A percentile compares a stretch with the other conserved stretches of the same genome.
phyloP scores from a whole-genome alignment of 35 echinoderm and acorn worm genomes.

The Acanthaster planci region DNA sequence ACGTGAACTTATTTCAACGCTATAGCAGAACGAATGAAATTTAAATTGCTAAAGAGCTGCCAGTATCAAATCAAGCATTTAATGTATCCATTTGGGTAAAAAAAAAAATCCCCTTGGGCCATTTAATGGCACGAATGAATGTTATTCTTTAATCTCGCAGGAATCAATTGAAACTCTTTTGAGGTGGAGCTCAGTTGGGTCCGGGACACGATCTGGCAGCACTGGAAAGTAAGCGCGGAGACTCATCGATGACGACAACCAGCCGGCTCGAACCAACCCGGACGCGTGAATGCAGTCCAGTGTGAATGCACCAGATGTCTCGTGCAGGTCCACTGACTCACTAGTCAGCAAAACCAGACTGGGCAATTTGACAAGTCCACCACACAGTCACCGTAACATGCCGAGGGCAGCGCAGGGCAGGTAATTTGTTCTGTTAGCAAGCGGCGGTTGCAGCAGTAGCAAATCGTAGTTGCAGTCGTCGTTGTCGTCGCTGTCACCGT shows the following conservation, averaged over 20 bases:
- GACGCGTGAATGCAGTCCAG: not conserved
- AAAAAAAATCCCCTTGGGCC: too few relatives aligned
- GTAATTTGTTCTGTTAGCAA: not conserved
- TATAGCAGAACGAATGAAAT: too few relatives aligned
- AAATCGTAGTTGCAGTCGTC: too few relatives aligned
- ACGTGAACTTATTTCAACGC: too few relatives aligned
- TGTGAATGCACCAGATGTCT: not conserved
- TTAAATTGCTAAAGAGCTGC: too few relatives aligned
- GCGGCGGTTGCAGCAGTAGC: too few relatives aligned
- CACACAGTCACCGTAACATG: not conserved
- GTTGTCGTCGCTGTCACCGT: too few relatives aligned
- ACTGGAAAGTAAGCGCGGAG: not conserved
- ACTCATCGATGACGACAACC: not conserved
- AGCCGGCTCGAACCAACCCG: not conserved
- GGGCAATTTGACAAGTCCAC: not conserved
- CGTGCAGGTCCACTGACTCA: not conserved
- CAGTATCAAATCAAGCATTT: too few relatives aligned
- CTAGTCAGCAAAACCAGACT: not conserved
- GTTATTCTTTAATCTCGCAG: not conserved
- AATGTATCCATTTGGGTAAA: too few relatives aligned
- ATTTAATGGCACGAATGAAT: too few relatives aligned
- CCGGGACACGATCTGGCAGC: not conserved
- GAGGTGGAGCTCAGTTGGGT: not conserved
- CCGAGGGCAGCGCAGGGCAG: not conserved
- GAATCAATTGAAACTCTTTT: not conserved